Base-by-base conservation (phyloP, 2,888 invertebrate genomes). In the Folsomia manolachei region DNA sequence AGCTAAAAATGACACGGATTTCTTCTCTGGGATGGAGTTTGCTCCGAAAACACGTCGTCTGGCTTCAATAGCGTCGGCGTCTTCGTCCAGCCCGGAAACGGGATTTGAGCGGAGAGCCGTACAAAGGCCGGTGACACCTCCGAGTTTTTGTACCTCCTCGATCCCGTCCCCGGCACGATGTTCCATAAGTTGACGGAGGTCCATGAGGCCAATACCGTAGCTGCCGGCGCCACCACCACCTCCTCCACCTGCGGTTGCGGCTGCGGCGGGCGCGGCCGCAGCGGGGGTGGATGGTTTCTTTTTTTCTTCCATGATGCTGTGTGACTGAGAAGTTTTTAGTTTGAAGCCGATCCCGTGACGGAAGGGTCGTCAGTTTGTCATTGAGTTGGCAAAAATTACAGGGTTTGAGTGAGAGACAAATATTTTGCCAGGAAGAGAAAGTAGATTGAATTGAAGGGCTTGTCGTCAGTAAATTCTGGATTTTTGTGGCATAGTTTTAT, bases 181-280 rank as follows among this genome's bases (percentile, higher is more conserved):
- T 88, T 98, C 97, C 98, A 98, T 99, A 86, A 99, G 91, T 88
- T 95, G 94, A 84, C 97, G 93, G 86, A 99, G 90, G 87, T 97
- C 95, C 87, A 93, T 93, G 84, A 97, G 90, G 85, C 93, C 90
- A 86, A 96, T 90, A 87, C 95, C 96, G 90, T 61, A 75, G 1
- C 26, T 24, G 1, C 1, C 39, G 63, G 23, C 21, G 85, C 93
- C 90, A 86, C 96, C 90, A 87, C 95, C 96, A 90, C 60, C 72
- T 1, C 26, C 25, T 1, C 1, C 39, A 24, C 4, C 21, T 39
- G 39, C 14, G 39, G 39, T 9, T 4, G 39, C 39, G 4, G 39
- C 39, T 39, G 39, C 39, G 4, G 39, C 39, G 7, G 39, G 39
- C 39, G 39, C 7, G 7, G 39, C 7, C 14, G 39, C 7, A 9